Base-by-base conservation (phyloP, 1,140 invertebrate species). In the Sycophila sp. region DNA sequence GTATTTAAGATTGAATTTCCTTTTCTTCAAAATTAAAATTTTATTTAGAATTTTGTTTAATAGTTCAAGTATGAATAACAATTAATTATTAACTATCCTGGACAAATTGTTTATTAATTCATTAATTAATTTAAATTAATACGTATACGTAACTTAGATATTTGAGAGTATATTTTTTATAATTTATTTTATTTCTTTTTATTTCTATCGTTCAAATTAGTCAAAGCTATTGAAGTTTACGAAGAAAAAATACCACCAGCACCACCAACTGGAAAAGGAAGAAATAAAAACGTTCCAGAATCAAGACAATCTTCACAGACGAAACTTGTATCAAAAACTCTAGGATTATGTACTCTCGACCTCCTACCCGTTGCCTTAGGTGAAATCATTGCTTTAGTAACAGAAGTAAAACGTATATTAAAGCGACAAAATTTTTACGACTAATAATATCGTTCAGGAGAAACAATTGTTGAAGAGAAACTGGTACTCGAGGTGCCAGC, bases 291-390 rank as follows among this genome's bases (percentile, higher is more conserved):
- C 28, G 1, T 15, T 24, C 10, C 17, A 45, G 28, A 7, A 7
- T 34, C 30, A 13, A 49, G 13, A 17, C 26, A 8, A 5, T 15
- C 2, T 45, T 30, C 59, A 11, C 30, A 22, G 30, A n/a, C 4
- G 38, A 42, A 42, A 22, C 28, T 7, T 34, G 45, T 19, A 17
- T 26, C 24, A 4, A 19, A 51, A 53, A 26, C 7, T 15, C 38
- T 78, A 3, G 77, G 80, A n/a, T 59, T 78, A 1, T 81, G 78
- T 55, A 81, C 73, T 60, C 15, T 81, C 22, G 80, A 81, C 69
- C 7, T 81, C 10, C 65, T 80, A 22, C 77, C 78, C 17, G 24
- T 80, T 17, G 28, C 78, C 19, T 58, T 80, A 58, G 80, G 80
- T 79, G n/a, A n/a, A n/a, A 75, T 47, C 1, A 17, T 22, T 10